Evolutionary conservation across 2,888 invertebrate genomes (phyloP), one percentile per base, ranked within the genome.

Genomic region (Bimastos eiseni): DNA sequence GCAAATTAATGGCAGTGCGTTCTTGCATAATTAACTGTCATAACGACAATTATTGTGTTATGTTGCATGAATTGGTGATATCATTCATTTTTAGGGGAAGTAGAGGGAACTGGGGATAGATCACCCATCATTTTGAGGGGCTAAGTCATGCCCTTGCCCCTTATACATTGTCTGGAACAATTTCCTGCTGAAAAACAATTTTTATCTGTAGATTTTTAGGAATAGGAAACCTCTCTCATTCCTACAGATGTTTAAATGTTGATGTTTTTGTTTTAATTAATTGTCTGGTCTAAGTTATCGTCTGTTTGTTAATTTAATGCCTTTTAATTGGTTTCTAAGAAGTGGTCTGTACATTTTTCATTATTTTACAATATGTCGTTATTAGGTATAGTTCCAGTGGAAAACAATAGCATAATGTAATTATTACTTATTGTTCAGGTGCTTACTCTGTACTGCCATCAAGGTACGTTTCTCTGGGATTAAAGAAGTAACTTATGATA

Each of bases 231-330:
- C 70, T 70, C 6, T n/a, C n/a, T 70, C 70, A 70, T 70, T 70
- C 70, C 70, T 70, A 70, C 70, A 70, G 70, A 70, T 70, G 70
- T 70, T 70, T 70, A n/a, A n/a, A 6, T 30, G 55, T 55, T 55
- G 19, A 55, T 70, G 13, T n/a, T 70, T 30, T n/a, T 24, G 24
- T 49, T 70, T 70, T n/a, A 49, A 49, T 49, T 49, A 49, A n/a
- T 70, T n/a, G 70, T 30, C n/a, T 70, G 70, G 30, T 70, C 70
- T 70, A 70, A 70, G n/a, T 70, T 70, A 70, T 70, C n/a, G 1
- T 70, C 70, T 70, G 30, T 70, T 70, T 70, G 70, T 70, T 70
- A 70, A 70, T 70, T 70, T 70, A 70, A 70, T 70, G n/a, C 49
- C 49, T 49, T 1, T n/a, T n/a, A n/a, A 30, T 70, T n/a, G 70